phyloP scores from a whole-genome alignment of 1,140 invertebrate genomes.

The Papilio helenus region DNA sequence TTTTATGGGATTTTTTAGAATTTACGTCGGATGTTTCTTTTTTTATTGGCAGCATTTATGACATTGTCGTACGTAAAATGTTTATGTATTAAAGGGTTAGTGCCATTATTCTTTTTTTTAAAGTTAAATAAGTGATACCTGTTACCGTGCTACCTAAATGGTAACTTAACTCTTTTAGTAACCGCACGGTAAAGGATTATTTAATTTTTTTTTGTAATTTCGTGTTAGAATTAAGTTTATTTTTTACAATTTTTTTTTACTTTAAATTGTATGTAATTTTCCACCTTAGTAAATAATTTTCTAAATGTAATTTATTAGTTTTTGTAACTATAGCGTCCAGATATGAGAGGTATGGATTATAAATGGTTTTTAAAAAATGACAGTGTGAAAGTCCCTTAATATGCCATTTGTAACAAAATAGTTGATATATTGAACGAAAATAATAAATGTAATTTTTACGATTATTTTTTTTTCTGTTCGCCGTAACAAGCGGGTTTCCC shows the following conservation, averaged over 20 bases:
- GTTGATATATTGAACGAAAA: conserved; percentile 21
- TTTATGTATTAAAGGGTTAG: conserved; percentile 48
- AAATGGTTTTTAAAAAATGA: conserved; percentile 37
- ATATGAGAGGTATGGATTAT: conserved; percentile 46
- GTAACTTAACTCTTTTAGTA: conserved; percentile 43
- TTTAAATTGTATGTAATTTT: conserved; percentile 51
- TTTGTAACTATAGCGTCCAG: conserved; percentile 53
- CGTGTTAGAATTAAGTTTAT: conserved; percentile 34
- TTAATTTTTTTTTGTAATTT: conserved; percentile 20
- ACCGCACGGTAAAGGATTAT: conserved; percentile 20
- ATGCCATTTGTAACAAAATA: conserved; percentile 28
- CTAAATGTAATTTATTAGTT: conserved; percentile 42
- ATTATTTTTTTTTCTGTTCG: conserved; percentile 36
- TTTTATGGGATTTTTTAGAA: not conserved
- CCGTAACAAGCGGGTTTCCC: conserved; percentile 14
- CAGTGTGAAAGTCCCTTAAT: conserved; percentile 32
- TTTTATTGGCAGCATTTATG: conserved; percentile 56
- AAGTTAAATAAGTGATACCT: conserved; percentile 45
- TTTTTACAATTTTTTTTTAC: conserved; percentile 48
- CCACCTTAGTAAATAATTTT: conserved; percentile 28
- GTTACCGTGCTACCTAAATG: conserved; percentile 42
- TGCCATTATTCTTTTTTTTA: conserved; percentile 57
- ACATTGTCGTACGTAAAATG: conserved; percentile 39
- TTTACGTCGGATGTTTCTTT: conserved; percentile 45
- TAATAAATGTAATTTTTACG: conserved; percentile 35